Percentiles rank a stretch among this genome's conserved stretches.
Evolutionary conservation across 2,888 invertebrate genomes (phyloP).

Genomic region (Lydus trimaculatus): DNA sequence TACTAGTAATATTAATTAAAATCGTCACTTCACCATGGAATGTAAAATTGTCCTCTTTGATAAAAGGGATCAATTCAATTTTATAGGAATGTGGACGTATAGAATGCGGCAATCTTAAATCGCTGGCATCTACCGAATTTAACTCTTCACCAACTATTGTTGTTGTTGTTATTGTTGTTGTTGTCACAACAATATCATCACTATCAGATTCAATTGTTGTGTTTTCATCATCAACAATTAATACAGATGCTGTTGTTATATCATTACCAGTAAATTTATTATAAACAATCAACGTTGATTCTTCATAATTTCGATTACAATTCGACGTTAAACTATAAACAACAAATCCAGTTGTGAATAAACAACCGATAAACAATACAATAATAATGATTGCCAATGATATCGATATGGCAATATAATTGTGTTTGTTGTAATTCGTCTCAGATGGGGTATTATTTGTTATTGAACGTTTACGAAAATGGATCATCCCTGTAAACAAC

Average conservation of each 20-base stretch:
- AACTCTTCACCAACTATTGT: constrained; percentile 12
- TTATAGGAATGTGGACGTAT: constrained; percentile 75
- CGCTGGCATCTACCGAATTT: constrained; percentile 18
- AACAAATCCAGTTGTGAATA: constrained; percentile 75
- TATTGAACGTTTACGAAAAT: constrained; percentile 43
- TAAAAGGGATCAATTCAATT: constrained; percentile 74
- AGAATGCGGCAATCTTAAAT: constrained; percentile 75
- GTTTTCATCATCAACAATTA: not conserved
- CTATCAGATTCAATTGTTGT: constrained; percentile 10
- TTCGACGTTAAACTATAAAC: constrained; percentile 81
- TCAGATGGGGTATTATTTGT: constrained; percentile 51
- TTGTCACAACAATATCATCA: not conserved
- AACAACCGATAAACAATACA: constrained; percentile 69
- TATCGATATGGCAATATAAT: constrained; percentile 71
- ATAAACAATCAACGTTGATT: constrained; percentile 55
- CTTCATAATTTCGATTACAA: constrained; percentile 62
- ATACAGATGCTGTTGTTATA: constrained; percentile 44
- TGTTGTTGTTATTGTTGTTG: constrained; percentile 25
- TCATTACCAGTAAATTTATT: constrained; percentile 56
- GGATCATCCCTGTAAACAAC: constrained; percentile 41
- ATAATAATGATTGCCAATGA: constrained; percentile 69
- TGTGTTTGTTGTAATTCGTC: constrained; percentile 70
- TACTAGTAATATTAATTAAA: constrained; percentile 67
- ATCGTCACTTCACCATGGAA: constrained; percentile 77
- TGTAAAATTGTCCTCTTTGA: constrained; percentile 78